These are phyloP conservation scores for Takifugu rubripes DNA, from an alignment of 2,797 vertebrate genomes.

Conservation along the genomic window DNA sequence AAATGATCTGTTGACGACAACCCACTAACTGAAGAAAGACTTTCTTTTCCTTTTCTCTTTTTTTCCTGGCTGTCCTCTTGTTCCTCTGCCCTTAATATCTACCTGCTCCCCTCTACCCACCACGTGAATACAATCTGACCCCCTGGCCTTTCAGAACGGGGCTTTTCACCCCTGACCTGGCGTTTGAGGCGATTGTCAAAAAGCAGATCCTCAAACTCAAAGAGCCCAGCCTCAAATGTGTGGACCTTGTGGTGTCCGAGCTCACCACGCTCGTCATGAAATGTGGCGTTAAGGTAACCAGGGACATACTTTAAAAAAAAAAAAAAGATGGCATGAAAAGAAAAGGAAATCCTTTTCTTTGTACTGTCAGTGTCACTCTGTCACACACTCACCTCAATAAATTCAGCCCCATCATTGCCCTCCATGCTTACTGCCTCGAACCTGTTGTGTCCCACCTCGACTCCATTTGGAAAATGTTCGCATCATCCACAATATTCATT, in stretches of 20 bases:
- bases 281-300: constrained; percentile 86
- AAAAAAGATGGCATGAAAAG: constrained; percentile 23
- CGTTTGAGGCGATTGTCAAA: constrained; percentile 92
- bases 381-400: constrained; percentile 38
- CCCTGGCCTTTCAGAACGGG: constrained; percentile 79
- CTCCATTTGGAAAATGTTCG: constrained; percentile 10
- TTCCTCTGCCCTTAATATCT: constrained; percentile 17
- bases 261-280: constrained; percentile 88
- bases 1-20: constrained; percentile 51
- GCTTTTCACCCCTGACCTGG: constrained; percentile 91
- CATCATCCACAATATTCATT: constrained; percentile 7
- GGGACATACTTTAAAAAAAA: constrained; percentile 19
- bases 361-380: constrained; percentile 17
- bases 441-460: constrained; percentile 22
- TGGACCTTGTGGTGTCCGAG: constrained; percentile 89
- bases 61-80: constrained; percentile 41
- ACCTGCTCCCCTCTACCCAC: constrained; percentile 17
- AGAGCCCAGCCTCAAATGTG: constrained; percentile 90
- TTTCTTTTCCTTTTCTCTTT: constrained; percentile 45
- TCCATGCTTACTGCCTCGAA: constrained; percentile 22
- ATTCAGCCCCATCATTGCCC: constrained; percentile 26
- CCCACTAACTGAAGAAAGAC: constrained; percentile 68
- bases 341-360: constrained; percentile 28
- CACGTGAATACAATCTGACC: constrained; percentile 49
- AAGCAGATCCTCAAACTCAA: constrained; percentile 92